Percentiles rank a stretch among this genome's conserved stretches.
Evolutionary conservation across 1,140 invertebrate genomes (phyloP).

Genomic region (Protaetia brevitarsis): DNA sequence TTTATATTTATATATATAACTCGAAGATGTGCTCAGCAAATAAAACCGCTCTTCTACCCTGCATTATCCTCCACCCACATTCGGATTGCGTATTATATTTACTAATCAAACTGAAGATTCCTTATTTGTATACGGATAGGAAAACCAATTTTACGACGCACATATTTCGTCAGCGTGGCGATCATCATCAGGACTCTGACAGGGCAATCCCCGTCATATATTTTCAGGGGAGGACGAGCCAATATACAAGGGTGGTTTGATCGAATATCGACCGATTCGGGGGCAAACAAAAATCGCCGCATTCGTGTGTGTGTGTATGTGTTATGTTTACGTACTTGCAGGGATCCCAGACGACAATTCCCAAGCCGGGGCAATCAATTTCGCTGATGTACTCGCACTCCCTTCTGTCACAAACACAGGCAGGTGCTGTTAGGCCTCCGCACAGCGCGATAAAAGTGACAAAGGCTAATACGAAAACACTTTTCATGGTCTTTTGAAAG

Average conservation of each 20-base stretch:
- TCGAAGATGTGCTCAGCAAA: neutral
- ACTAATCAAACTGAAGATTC: neutral
- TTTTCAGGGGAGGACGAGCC: neutral
- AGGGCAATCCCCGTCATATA: neutral
- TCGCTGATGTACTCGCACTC: slow-evolving; percentile 59
- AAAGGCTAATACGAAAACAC: slow-evolving; percentile 45
- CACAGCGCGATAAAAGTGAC: slow-evolving; percentile 45
- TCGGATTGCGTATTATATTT: too few species aligned
- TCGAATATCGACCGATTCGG: neutral
- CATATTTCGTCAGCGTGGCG: neutral
- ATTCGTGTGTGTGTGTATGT: neutral
- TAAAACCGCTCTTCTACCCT: neutral
- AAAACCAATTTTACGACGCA: neutral
- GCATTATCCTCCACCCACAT: neutral
- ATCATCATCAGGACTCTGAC: neutral
- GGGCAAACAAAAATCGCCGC: neutral
- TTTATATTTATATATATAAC: too few species aligned
- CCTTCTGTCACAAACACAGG: slow-evolving; percentile 57
- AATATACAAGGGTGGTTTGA: neutral
- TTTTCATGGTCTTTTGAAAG: slow-evolving; percentile 33
- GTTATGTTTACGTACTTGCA: slow-evolving; percentile 52
- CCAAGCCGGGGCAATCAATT: slow-evolving; percentile 57
- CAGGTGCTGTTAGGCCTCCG: slow-evolving; percentile 44
- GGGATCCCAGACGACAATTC: slow-evolving; percentile 60
- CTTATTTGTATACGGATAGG: neutral